Base-by-base conservation (phyloP, 2,797 vertebrate genomes). In the Microhierax caerulescens region DNA sequence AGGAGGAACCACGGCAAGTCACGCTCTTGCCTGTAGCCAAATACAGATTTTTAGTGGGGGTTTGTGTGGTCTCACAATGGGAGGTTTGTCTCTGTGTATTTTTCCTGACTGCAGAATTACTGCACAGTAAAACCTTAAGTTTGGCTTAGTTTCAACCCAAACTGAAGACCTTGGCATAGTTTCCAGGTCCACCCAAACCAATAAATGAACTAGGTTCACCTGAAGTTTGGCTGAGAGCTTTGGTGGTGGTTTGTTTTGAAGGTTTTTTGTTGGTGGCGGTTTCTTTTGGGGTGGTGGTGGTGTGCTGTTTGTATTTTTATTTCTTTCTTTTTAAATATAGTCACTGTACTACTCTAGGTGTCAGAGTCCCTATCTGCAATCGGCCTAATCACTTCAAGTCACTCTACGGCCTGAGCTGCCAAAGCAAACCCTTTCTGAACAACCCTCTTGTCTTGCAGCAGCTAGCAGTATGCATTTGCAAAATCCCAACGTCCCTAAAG, bases 381-480 rank as follows among this genome's bases (percentile, higher is more conserved):
- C 27, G 48, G 32, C 27, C 72, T 91, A 82, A 90, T 50, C 23
- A 37, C 48, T 85, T 92, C 39, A 67, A 85, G 67, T 34, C 16
- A 34, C 54, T 63, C 59, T 53, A 76, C 27, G 24, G 48, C 36
- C 64, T 59, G 21, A 87, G 72, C 75, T 91, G 94, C 72, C 78
- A 94, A 93, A 96, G 48, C 10, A 95, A 95, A 92, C 59, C 37
- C n/a, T 82, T 86, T 60, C 85, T 81, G 90, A 88, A 81, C 63
- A 91, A 43, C 30, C 32, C 4, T 79, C 79, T 77, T 65, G 77
- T 90, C 43, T 43, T 83, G 59, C 37, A 89, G 69, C 37, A 82
- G 43, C 60, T 51, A 64, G 64, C 25, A 92, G 57, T 11, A 34
- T 22, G 37, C 34, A 47, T 54, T 56, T 85, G 65, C 72, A 85